These are phyloP conservation scores for Toxotes lorentzi DNA, from an alignment of 2,797 vertebrate genomes.

Conservation along the genomic window DNA sequence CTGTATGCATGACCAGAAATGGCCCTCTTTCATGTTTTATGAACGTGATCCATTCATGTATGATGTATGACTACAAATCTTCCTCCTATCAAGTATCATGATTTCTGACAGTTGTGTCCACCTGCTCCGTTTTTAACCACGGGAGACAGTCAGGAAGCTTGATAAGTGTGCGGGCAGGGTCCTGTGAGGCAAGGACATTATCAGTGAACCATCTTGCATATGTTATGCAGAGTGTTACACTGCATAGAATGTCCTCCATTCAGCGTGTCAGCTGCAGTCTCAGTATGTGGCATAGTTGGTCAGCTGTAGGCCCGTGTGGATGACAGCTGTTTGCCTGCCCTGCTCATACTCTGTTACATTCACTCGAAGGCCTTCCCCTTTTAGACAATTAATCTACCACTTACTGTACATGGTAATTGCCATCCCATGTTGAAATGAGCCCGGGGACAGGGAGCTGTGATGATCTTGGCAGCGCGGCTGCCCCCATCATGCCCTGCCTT, in stretches of 20 bases:
- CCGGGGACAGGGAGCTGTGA: slow-evolving; percentile 62
- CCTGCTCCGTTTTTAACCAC: slow-evolving; percentile 55
- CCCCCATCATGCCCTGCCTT: slow-evolving; percentile 55
- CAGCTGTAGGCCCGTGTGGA: slow-evolving; percentile 76
- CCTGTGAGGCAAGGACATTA: slow-evolving; percentile 22
- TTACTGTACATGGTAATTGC: slow-evolving; percentile 76
- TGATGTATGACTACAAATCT: slow-evolving; percentile 66
- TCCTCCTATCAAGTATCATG: slow-evolving; percentile 5
- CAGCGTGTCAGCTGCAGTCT: slow-evolving; percentile 76
- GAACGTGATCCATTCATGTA: slow-evolving; percentile 59
- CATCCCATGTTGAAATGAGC: slow-evolving; percentile 70
- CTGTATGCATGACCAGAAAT: slow-evolving; percentile 36
- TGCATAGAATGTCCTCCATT: slow-evolving; percentile 64
- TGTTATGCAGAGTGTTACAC: slow-evolving; percentile 48
- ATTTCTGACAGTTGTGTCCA: slow-evolving; percentile 66
- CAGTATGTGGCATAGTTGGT: slow-evolving; percentile 72
- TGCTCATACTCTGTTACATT: slow-evolving; percentile 40
- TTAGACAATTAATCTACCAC: slow-evolving; percentile 76
- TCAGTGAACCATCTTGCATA: slow-evolving; percentile 11
- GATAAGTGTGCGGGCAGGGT: slow-evolving; percentile 28
- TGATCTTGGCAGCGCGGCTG: slow-evolving; percentile 59
- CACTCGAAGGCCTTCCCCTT: slow-evolving; percentile 62
- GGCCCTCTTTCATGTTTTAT: slow-evolving; percentile 63
- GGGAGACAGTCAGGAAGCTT: slow-evolving; percentile 25
- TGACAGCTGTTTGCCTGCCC: slow-evolving; percentile 78